Conservation (phyloP, 1,140 invertebrate species). For the Trigoniulus corallinus region DNA sequence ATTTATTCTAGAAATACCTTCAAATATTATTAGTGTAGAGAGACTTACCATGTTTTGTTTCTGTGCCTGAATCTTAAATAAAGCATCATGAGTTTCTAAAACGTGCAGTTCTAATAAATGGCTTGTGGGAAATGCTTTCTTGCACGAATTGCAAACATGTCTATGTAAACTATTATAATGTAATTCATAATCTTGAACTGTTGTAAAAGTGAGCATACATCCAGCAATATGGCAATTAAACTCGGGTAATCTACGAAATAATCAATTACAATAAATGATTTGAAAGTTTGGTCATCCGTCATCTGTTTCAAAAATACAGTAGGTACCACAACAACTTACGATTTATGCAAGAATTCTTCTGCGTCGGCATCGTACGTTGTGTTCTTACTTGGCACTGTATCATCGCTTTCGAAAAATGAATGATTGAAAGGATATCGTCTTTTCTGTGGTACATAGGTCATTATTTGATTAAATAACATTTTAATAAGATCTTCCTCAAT, state of each 20-base stretch:
- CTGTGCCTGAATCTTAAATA: not conserved
- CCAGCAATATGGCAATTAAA: not conserved
- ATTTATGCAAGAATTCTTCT: no score
- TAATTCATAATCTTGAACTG: not conserved
- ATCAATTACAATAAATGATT: no score
- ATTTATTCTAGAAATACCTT: not conserved
- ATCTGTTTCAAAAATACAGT: no score
- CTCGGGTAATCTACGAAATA: not conserved
- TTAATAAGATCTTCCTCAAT: no score
- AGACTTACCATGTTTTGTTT: not conserved
- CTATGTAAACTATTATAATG: not conserved
- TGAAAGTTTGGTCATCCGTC: no score
- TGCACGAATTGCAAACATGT: not conserved
- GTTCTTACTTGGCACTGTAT: no score
- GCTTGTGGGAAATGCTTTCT: not conserved
- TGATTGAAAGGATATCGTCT: no score
- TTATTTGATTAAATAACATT: no score
- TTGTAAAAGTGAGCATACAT: not conserved
- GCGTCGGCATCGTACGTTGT: no score
- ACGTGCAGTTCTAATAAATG: not conserved
- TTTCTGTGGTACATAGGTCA: no score
- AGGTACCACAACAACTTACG: no score
- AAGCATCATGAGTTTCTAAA: not conserved
- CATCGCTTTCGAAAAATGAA: no score
- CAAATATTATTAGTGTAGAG: not conserved